phyloP scores from a whole-genome alignment of 2,888 invertebrate species.

The Timema cristinae region DNA sequence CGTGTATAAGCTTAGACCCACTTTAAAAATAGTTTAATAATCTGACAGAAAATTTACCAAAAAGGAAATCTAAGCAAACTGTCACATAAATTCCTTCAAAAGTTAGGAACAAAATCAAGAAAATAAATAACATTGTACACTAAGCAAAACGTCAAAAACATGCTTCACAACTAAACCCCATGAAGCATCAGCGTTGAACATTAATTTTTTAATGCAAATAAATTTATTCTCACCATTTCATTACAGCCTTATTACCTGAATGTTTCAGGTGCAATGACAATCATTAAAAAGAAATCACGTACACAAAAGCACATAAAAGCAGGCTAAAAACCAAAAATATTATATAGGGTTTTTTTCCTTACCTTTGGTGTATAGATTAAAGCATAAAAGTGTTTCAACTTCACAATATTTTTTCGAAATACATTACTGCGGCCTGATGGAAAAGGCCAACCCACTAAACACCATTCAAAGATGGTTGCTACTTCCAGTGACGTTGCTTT shows the following conservation, averaged over 20 bases:
- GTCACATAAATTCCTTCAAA: too few relatives aligned
- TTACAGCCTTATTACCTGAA: constrained; percentile 22
- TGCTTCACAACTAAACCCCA: background rate
- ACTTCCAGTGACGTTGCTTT: constrained; percentile 35
- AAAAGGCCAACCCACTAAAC: constrained; percentile 21
- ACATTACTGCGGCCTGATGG: constrained; percentile 25
- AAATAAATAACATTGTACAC: too few relatives aligned
- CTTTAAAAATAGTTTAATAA: too few relatives aligned
- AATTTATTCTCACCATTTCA: constrained; percentile 17
- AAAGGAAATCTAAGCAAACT: too few relatives aligned
- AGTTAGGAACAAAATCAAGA: too few relatives aligned
- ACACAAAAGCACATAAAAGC: background rate
- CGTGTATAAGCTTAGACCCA: too few relatives aligned
- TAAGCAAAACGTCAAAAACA: background rate
- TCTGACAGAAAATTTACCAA: too few relatives aligned
- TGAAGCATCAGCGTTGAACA: background rate
- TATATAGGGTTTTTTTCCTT: background rate
- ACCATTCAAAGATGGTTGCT: constrained; percentile 38
- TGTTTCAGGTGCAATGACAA: constrained; percentile 15
- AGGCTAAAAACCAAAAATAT: background rate
- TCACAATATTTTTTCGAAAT: background rate
- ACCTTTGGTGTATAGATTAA: constrained; percentile 5
- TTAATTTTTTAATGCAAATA: background rate
- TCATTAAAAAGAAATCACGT: background rate
- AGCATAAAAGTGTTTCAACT: background rate